Conservation (phyloP, 1,140 invertebrate species). For the Telenomus remus region DNA sequence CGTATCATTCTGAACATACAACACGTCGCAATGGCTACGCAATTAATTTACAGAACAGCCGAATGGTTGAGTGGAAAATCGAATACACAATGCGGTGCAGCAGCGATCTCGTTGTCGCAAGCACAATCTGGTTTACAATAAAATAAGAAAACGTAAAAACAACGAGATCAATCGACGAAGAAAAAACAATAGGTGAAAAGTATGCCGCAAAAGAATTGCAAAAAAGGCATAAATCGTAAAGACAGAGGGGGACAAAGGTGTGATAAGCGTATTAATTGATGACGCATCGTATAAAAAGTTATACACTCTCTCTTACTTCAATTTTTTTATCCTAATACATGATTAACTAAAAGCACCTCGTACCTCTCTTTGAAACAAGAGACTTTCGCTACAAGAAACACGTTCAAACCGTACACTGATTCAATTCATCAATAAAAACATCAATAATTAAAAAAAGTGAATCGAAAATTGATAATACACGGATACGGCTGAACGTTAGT, state of each 20-base stretch:
- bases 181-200: neutral
- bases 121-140: slow-evolving; percentile 11
- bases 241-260: slow-evolving; percentile 26
- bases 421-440: slow-evolving; percentile 3
- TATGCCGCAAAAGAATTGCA: slow-evolving; percentile 3
- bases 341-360: slow-evolving; percentile 69
- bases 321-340: slow-evolving; percentile 57
- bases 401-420: slow-evolving; percentile 4
- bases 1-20: neutral
- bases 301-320: slow-evolving; percentile 4
- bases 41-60: slow-evolving; percentile 8
- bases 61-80: slow-evolving; percentile 5
- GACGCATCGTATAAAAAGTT: slow-evolving; percentile 34
- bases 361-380: slow-evolving; percentile 12
- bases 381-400: slow-evolving; percentile 12
- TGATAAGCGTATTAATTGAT: slow-evolving; percentile 63
- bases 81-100: slow-evolving; percentile 5
- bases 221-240: slow-evolving; percentile 16
- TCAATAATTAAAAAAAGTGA: slow-evolving; percentile 4
- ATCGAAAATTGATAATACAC: too few relatives aligned
- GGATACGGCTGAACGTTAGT: too few relatives aligned
- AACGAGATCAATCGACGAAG: neutral
- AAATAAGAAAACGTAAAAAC: slow-evolving; percentile 22
- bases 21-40: slow-evolving; percentile 2
- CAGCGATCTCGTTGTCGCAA: neutral